These are phyloP conservation scores for Enteromius viviparus DNA, from an alignment of 2,797 vertebrate species.

Conservation along the genomic window DNA sequence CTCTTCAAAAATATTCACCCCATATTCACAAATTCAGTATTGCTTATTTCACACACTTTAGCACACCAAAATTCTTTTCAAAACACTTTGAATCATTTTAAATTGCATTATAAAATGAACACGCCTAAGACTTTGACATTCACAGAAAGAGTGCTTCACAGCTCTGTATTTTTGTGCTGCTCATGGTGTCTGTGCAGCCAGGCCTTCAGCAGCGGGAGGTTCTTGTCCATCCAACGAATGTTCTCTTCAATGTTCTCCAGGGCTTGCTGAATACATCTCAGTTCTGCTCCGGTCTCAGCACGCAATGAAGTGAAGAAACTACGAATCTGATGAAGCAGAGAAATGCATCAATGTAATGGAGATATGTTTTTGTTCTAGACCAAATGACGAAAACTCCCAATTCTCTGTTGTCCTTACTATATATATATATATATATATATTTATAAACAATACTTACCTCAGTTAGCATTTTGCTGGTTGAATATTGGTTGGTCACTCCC, in stretches of 20 bases:
- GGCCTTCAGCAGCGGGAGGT: slow-evolving; percentile 79
- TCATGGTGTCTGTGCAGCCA: slow-evolving; percentile 73
- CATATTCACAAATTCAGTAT: slow-evolving; percentile 14
- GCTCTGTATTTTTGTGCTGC: neutral
- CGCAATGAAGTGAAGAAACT: slow-evolving; percentile 82
- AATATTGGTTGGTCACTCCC: slow-evolving; percentile 84
- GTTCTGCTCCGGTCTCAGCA: slow-evolving; percentile 79
- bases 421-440: too few relatives aligned
- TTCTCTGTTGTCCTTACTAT: neutral
- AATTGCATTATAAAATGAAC: neutral
- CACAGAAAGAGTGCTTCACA: slow-evolving; percentile 32
- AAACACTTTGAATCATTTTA: neutral
- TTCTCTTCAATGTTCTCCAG: slow-evolving; percentile 88
- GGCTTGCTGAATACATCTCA: slow-evolving; percentile 86
- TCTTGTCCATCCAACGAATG: slow-evolving; percentile 86
- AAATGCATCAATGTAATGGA: neutral
- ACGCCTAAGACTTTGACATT: neutral
- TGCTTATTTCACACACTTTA: neutral
- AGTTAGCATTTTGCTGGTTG: slow-evolving; percentile 81
- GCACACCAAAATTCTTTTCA: too few relatives aligned
- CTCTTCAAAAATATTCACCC: neutral
- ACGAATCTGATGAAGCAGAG: slow-evolving; percentile 73
- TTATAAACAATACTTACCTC: slow-evolving; percentile 74
- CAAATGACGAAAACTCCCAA: neutral
- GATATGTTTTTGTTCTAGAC: neutral